Evolutionary conservation across 1,140 invertebrate genomes (phyloP).

Genomic region (Pseudomyrmex sp.): DNA sequence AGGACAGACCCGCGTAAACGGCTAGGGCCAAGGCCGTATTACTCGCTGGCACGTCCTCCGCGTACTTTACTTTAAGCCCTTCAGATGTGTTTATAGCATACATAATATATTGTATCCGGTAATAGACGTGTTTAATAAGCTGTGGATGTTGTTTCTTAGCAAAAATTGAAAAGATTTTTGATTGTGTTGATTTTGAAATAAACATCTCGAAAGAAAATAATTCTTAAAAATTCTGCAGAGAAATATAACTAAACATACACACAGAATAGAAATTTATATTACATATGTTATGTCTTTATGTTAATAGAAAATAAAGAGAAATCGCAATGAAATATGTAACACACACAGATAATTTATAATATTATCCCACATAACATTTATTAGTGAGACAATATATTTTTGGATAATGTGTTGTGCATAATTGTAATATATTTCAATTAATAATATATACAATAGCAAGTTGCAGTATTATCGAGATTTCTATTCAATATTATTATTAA

Average conservation of each 20-base stretch:
- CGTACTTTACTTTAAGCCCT: conserved; percentile 9
- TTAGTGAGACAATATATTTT: background rate
- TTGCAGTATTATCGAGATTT: background rate
- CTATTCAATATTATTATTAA: background rate
- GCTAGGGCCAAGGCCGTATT: conserved; percentile 60
- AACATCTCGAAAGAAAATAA: too few species aligned
- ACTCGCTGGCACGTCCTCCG: conserved; percentile 9
- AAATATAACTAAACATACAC: background rate
- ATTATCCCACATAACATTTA: background rate
- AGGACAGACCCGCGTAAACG: conserved; percentile 65
- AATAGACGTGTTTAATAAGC: background rate
- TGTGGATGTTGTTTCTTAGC: background rate
- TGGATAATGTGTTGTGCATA: background rate
- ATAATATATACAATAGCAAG: conserved; percentile 16
- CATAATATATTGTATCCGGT: background rate
- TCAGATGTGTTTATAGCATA: background rate
- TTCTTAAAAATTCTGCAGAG: background rate
- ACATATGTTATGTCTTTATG: background rate
- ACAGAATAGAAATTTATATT: background rate
- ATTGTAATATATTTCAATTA: conserved; percentile 8
- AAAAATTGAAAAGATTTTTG: background rate
- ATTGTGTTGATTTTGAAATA: too few species aligned
- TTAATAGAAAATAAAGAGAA: conserved; percentile 2
- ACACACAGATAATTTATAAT: background rate
- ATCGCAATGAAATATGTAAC: background rate